Evolutionary conservation across 2,797 vertebrate genomes (phyloP).

Genomic region (Hafferia zeledoni): DNA sequence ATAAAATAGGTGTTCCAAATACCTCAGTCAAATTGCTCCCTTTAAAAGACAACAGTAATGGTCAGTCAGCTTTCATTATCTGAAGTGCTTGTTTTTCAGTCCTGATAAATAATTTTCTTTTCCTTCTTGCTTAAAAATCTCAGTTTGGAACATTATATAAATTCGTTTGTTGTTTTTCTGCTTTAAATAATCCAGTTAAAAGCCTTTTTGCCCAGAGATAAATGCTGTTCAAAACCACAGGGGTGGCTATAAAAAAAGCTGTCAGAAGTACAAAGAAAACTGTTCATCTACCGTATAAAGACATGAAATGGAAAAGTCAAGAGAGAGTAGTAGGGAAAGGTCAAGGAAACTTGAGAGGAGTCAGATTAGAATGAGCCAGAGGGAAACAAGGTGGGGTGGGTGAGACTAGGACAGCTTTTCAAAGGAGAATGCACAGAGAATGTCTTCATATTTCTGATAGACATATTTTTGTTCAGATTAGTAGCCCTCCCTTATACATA

Average conservation of each 20-base stretch:
- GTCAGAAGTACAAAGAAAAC: conserved; percentile 15
- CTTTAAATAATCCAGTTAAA: conserved; percentile 37
- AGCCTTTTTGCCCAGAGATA: neutral
- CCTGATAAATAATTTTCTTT: neutral
- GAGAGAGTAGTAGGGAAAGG: neutral
- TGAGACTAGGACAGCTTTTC: neutral
- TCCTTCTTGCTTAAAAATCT: neutral
- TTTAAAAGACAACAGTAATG: neutral
- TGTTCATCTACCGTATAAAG: neutral
- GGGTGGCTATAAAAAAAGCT: neutral
- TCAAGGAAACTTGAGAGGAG: conserved; percentile 46
- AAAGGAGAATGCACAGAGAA: neutral
- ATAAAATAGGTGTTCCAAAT: neutral
- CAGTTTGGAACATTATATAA: neutral
- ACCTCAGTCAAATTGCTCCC: neutral
- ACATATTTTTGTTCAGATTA: neutral
- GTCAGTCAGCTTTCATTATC: neutral
- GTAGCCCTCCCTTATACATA: neutral
- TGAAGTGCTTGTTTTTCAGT: neutral
- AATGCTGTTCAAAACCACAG: conserved; percentile 26
- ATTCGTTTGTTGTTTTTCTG: neutral
- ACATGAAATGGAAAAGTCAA: neutral
- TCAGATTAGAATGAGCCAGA: neutral
- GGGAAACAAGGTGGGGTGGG: neutral
- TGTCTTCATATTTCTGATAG: neutral